Conservation (phyloP, 2,797 vertebrate genomes). For the Neopelma chrysocephalum region DNA sequence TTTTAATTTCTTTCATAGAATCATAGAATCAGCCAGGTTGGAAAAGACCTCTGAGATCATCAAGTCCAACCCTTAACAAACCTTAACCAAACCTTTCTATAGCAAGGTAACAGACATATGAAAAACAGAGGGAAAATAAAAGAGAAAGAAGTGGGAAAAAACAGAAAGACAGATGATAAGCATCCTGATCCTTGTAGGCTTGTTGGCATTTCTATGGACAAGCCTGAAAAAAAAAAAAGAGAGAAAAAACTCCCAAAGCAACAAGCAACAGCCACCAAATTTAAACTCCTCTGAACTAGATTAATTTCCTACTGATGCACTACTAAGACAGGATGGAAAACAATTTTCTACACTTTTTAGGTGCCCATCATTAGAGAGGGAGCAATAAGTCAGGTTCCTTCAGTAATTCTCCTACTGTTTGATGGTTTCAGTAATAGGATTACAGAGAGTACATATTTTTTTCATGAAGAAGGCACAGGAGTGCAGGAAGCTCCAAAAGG, state of each 20-base stretch:
- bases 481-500: neutral
- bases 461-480: neutral
- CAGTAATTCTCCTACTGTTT: neutral
- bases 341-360: neutral
- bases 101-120: neutral
- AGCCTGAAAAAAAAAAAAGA: accelerated
- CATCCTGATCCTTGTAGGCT: neutral
- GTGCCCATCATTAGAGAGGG: neutral
- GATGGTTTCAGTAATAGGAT: neutral
- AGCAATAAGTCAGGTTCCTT: neutral
- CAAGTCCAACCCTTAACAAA: too few relatives aligned
- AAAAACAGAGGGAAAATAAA: accelerated
- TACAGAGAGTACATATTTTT: neutral
- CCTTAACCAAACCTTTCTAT: neutral
- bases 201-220: neutral
- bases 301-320: neutral
- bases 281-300: neutral
- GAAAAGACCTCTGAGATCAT: too few relatives aligned
- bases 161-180: accelerated
- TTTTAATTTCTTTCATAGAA: neutral
- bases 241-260: neutral
- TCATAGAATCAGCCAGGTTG: too few relatives aligned
- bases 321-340: neutral
- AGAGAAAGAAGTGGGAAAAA: accelerated
- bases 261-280: neutral